A percentile compares a stretch with the other conserved stretches of the same genome.
Conservation (phyloP, 2,888 invertebrate genomes). For the Chaetogeoica ovagalla region DNA sequence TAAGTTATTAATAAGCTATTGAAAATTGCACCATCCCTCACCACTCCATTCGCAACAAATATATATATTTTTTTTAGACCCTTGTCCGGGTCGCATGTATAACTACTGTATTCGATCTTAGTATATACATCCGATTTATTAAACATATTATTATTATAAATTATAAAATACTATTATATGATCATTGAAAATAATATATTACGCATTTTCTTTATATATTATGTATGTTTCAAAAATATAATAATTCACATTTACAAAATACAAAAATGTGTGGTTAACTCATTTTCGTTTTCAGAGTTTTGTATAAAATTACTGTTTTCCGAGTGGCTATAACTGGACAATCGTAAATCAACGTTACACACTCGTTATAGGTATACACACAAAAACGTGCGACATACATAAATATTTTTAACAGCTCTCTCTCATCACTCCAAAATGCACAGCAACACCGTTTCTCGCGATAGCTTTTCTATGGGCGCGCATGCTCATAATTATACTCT, state of each 20-base stretch:
- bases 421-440: neutral
- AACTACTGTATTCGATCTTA: too few relatives aligned
- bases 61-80: too few relatives aligned
- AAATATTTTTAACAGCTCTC: neutral
- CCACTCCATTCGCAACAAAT: too few relatives aligned
- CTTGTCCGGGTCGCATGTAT: too few relatives aligned
- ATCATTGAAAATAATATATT: neutral
- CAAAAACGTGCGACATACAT: neutral
- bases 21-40: too few relatives aligned
- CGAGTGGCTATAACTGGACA: neutral
- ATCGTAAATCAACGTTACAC: constrained; percentile 14
- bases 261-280: neutral
- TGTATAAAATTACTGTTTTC: neutral
- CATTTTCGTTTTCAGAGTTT: neutral
- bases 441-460: neutral
- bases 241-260: neutral
- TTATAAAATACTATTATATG: neutral
- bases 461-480: neutral
- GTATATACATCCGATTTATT: neutral
- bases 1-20: too few relatives aligned
- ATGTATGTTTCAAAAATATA: neutral
- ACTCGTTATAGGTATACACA: neutral
- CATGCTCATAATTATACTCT: neutral
- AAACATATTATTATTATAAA: neutral
- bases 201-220: neutral